These are phyloP conservation scores for Ptyas mucosa DNA, from an alignment of 2,113 vertebrate genomes.

Conservation along the genomic window DNA sequence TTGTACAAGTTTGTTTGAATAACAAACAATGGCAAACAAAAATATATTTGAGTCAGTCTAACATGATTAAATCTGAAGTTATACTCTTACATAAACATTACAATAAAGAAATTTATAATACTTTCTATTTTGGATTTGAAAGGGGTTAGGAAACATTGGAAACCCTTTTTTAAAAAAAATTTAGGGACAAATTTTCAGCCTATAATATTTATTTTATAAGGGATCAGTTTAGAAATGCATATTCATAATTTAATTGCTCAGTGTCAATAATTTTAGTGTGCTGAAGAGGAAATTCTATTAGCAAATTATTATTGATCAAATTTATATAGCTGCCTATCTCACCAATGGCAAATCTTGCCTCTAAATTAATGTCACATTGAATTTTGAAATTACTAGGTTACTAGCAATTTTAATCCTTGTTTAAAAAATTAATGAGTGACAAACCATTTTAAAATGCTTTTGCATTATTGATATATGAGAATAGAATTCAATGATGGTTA, in stretches of 20 bases:
- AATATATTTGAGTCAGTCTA: too few species aligned
- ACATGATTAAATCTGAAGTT: neutral
- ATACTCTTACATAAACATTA: neutral
- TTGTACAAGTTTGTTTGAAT: neutral
- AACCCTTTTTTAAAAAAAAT: neutral
- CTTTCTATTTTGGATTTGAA: neutral
- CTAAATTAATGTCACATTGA: neutral
- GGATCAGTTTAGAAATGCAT: neutral
- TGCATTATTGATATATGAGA: neutral
- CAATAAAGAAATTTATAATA: neutral
- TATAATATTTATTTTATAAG: neutral
- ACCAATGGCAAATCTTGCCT: neutral
- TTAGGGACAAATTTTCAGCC: neutral
- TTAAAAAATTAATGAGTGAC: neutral
- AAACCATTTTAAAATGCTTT: neutral
- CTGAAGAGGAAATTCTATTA: neutral
- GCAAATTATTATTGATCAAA: neutral
- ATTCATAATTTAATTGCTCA: neutral
- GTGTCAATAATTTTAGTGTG: neutral
- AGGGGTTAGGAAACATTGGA: neutral
- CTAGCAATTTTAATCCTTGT: neutral
- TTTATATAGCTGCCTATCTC: neutral
- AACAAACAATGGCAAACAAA: neutral
- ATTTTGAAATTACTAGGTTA: neutral
- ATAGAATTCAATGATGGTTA: neutral